Conservation (phyloP, 2,797 vertebrate genomes). For the Labeo calbasu region DNA sequence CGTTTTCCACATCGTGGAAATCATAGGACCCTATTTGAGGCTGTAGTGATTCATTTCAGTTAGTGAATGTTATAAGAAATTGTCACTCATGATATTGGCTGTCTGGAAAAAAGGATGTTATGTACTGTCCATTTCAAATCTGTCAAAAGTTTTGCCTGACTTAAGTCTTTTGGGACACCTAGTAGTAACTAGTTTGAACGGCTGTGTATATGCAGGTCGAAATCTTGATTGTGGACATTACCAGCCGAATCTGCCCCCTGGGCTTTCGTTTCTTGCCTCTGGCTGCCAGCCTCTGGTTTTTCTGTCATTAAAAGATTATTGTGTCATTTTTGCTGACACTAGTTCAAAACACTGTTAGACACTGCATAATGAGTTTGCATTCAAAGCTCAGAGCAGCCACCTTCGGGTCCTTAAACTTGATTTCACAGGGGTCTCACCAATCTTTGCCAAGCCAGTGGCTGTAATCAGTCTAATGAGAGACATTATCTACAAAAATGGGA, state of each 20-base stretch:
- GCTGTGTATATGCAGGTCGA: conserved; percentile 18
- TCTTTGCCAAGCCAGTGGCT: conserved; percentile 49
- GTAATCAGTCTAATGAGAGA: conserved; percentile 59
- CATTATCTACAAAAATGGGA: conserved; percentile 53
- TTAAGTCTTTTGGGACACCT: not conserved
- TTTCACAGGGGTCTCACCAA: conserved; percentile 50
- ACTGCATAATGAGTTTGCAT: conserved; percentile 58
- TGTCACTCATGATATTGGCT: not conserved
- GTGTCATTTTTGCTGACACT: conserved; percentile 61
- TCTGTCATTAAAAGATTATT: conserved; percentile 56
- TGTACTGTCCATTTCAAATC: not conserved
- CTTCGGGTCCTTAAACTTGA: conserved; percentile 52
- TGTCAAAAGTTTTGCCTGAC: not conserved
- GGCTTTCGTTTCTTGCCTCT: conserved; percentile 31
- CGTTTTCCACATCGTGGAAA: no score
- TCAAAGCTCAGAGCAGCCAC: conserved; percentile 54
- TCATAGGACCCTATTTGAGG: not conserved
- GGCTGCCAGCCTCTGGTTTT: conserved; percentile 42
- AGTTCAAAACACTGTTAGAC: conserved; percentile 59
- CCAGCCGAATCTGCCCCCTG: conserved; percentile 39
- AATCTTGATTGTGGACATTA: conserved; percentile 24
- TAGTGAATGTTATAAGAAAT: not conserved
- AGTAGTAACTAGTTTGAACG: not conserved
- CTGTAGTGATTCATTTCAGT: not conserved
- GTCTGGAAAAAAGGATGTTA: not conserved